Conservation (phyloP, 2,888 invertebrate species). For the Thelaira solivaga region DNA sequence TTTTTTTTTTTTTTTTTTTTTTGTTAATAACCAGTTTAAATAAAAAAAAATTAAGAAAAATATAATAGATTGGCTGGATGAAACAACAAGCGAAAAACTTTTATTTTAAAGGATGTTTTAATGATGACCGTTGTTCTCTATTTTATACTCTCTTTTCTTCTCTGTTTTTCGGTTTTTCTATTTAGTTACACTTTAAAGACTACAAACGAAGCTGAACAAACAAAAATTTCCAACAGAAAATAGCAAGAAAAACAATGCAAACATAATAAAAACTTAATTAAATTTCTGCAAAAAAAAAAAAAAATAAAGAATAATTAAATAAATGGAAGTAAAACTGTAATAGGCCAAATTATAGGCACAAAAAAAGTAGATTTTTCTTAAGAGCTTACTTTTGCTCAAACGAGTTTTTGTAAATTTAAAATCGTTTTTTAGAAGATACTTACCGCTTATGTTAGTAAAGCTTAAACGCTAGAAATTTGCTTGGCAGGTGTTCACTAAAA, state of each 20-base stretch:
- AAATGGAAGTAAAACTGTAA: not conserved
- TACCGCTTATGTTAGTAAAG: too few species aligned
- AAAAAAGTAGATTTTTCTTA: not conserved
- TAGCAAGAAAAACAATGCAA: constrained; percentile 62
- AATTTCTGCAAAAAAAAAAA: constrained; percentile 67
- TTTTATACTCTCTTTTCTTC: not conserved
- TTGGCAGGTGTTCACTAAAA: too few species aligned
- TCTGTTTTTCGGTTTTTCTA: not conserved
- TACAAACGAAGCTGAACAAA: not conserved
- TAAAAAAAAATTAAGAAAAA: not conserved
- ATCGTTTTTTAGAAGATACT: too few species aligned
- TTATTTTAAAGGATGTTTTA: constrained; percentile 6
- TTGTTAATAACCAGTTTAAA: not conserved
- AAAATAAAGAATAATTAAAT: constrained; percentile 16
- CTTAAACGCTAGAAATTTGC: too few species aligned
- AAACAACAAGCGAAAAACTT: constrained; percentile 2
- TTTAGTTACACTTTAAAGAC: not conserved
- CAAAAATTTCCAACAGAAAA: constrained; percentile 31
- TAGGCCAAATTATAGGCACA: not conserved
- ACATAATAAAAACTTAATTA: constrained; percentile 72
- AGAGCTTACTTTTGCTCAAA: too few species aligned
- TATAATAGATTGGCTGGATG: not conserved
- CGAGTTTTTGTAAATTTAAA: too few species aligned
- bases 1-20: not conserved
- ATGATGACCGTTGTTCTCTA: constrained; percentile 13